These are phyloP conservation scores for Ornithorhynchus anatinus DNA, from an alignment of 2,113 vertebrate genomes.

Conservation along the genomic window DNA sequence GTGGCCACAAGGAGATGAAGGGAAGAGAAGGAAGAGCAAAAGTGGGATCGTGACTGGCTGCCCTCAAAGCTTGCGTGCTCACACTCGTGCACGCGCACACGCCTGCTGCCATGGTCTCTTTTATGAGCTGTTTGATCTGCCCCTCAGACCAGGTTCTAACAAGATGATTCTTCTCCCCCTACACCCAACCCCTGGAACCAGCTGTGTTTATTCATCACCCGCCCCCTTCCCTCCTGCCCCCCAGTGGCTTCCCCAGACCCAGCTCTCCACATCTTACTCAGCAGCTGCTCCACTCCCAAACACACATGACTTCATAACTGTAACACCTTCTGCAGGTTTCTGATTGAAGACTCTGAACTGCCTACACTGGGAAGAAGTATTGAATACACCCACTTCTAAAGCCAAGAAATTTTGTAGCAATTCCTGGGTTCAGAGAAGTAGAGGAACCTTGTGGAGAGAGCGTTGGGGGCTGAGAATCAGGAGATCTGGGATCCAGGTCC, in stretches of 20 bases:
- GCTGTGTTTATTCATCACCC: constrained; percentile 17
- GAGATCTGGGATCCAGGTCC: too few species aligned
- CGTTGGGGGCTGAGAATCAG: too few species aligned
- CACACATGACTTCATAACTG: constrained; percentile 19
- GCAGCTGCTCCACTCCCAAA: constrained; percentile 24
- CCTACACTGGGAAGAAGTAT: neutral
- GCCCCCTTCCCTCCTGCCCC: neutral
- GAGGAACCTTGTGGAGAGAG: too few species aligned
- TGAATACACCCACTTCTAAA: constrained; percentile 20
- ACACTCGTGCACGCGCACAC: neutral
- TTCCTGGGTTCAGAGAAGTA: constrained; percentile 3
- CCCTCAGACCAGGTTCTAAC: constrained; percentile 28
- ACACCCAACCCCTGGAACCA: constrained; percentile 11
- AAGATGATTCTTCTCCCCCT: neutral
- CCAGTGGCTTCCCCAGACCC: neutral
- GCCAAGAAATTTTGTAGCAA: constrained; percentile 35
- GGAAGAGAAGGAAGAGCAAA: constrained; percentile 28
- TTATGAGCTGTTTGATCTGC: constrained; percentile 5
- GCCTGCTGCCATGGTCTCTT: neutral
- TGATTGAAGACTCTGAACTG: constrained; percentile 26
- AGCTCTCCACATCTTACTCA: neutral
- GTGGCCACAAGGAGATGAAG: constrained; percentile 41
- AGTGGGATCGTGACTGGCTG: neutral
- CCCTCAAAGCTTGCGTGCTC: neutral
- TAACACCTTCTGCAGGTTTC: constrained; percentile 14